Conservation (phyloP, 1,140 invertebrate genomes). For the Brevipalpus yothersi region DNA sequence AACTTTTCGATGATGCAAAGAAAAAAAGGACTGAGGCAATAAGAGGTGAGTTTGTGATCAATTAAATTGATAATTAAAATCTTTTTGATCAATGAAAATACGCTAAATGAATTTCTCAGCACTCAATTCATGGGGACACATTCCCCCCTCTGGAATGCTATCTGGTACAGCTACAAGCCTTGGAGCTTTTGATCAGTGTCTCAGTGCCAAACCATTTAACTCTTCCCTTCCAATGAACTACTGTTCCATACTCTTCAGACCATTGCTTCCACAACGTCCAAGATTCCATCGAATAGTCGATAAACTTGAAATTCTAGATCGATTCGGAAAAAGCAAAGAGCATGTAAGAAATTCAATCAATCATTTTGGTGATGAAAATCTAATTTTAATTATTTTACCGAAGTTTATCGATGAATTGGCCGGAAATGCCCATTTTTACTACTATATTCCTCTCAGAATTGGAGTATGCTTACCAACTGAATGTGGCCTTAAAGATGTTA, state of each 20-base stretch:
- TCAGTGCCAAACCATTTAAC: neutral
- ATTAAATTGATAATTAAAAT: neutral
- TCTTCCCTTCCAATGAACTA: neutral
- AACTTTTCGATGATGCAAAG: neutral
- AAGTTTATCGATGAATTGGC: neutral
- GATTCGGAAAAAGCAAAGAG: neutral
- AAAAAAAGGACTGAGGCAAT: neutral
- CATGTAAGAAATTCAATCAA: neutral
- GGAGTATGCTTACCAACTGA: neutral
- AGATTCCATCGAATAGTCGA: neutral
- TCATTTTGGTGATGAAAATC: too few species aligned
- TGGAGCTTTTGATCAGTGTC: conserved; percentile 11
- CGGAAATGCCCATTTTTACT: neutral
- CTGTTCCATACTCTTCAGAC: neutral
- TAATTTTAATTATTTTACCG: neutral
- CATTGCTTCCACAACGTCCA: neutral
- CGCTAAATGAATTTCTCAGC: neutral
- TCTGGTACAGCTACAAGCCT: conserved; percentile 7
- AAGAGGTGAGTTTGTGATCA: neutral
- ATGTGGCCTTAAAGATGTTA: neutral
- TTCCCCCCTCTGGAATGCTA: conserved; percentile 8
- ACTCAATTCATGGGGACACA: conserved; percentile 6
- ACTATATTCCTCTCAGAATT: neutral
- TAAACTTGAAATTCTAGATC: neutral
- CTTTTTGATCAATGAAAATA: neutral